phyloP scores from a whole-genome alignment of 2,888 invertebrate genomes.

The Anoplius nigerrimus region DNA sequence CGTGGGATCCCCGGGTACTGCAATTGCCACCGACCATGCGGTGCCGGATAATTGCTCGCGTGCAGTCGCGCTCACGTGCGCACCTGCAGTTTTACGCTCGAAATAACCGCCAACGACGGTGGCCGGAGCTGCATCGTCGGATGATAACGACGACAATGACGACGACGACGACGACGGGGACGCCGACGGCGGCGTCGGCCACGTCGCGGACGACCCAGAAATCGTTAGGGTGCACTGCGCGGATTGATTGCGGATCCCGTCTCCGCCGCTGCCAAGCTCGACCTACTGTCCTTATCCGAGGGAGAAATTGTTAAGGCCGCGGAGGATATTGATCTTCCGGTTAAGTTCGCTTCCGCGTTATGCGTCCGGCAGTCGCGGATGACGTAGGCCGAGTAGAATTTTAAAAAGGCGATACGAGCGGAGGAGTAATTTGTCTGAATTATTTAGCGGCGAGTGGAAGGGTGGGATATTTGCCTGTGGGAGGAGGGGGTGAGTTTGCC shows the following conservation, averaged over 20 bases:
- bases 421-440: too few species aligned
- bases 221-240: background rate
- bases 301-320: too few species aligned
- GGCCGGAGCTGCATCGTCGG: background rate
- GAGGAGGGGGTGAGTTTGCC: too few species aligned
- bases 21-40: constrained; percentile 35
- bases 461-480: too few species aligned
- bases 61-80: constrained; percentile 42
- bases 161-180: background rate
- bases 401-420: too few species aligned
- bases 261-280: too few species aligned
- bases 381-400: too few species aligned
- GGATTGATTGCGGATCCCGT: background rate
- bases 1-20: constrained; percentile 36
- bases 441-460: too few species aligned
- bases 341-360: too few species aligned
- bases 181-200: background rate
- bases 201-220: background rate
- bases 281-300: too few species aligned
- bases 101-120: constrained; percentile 14
- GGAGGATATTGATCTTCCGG: too few species aligned
- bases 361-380: too few species aligned
- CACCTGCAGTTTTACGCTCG: constrained; percentile 30
- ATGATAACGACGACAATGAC: background rate
- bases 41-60: constrained; percentile 42